phyloP scores from a whole-genome alignment of 1,140 invertebrate genomes.

The Brachystomella parvula region DNA sequence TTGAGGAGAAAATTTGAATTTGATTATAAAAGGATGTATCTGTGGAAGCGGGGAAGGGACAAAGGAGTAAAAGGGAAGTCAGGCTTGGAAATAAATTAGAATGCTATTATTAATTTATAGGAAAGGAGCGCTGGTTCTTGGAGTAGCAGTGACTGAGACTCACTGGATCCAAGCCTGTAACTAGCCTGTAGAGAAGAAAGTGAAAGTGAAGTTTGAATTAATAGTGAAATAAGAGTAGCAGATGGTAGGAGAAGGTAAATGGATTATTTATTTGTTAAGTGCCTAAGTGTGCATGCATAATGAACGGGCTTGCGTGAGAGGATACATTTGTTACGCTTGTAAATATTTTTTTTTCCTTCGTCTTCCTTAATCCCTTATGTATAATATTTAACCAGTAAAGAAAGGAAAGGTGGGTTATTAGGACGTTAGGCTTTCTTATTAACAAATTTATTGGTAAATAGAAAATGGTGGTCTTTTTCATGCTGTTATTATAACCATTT shows the following conservation, averaged over 20 bases:
- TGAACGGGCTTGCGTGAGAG: not conserved
- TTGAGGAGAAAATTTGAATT: too few species aligned
- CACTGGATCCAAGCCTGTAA: not conserved
- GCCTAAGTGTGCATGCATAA: constrained; percentile 5
- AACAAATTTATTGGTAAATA: too few species aligned
- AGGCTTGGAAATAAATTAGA: not conserved
- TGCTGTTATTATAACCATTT: too few species aligned
- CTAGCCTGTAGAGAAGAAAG: not conserved
- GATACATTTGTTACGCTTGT: too few species aligned
- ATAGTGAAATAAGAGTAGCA: not conserved
- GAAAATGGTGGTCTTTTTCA: too few species aligned
- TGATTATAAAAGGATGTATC: too few species aligned
- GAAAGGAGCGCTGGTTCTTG: not conserved
- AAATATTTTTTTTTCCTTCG: too few species aligned
- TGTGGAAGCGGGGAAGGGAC: too few species aligned
- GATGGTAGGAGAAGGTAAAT: not conserved
- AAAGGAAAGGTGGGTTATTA: too few species aligned
- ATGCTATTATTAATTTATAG: not conserved
- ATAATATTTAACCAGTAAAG: too few species aligned
- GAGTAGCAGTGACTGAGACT: not conserved
- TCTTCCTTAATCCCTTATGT: too few species aligned
- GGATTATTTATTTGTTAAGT: constrained; percentile 10
- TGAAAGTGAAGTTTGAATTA: not conserved
- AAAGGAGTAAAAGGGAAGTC: not conserved
- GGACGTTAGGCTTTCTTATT: too few species aligned